Conservation (phyloP, 2,113 vertebrate genomes). For the Daphoenositta chrysoptera region DNA sequence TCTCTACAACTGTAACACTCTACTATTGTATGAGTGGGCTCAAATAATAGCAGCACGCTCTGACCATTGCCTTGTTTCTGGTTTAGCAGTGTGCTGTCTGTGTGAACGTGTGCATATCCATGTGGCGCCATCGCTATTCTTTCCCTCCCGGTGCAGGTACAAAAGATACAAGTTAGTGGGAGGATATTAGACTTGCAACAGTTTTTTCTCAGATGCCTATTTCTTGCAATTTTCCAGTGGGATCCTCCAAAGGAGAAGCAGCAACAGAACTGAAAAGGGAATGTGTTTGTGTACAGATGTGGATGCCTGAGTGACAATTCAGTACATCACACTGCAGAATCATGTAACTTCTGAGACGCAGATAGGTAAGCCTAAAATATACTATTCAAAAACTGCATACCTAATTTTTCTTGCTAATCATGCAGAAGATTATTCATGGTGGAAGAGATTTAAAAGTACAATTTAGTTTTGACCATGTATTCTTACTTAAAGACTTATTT, state of each 20-base stretch:
- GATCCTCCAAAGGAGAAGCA: background rate
- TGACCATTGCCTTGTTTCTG: background rate
- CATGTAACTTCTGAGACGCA: background rate
- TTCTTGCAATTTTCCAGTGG: background rate
- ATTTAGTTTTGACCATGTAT: background rate
- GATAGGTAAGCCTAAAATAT: background rate
- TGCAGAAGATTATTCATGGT: background rate
- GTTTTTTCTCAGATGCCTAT: background rate
- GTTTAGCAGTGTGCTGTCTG: background rate
- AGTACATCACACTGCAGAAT: background rate
- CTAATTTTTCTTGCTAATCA: background rate
- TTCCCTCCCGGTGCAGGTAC: background rate
- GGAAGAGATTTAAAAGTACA: background rate
- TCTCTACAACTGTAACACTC: background rate
- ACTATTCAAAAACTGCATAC: background rate
- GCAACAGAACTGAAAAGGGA: background rate
- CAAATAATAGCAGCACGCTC: background rate
- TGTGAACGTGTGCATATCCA: background rate
- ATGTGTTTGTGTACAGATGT: background rate
- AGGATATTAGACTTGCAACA: background rate
- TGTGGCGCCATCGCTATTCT: background rate
- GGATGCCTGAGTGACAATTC: background rate
- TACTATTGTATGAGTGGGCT: background rate
- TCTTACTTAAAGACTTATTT: background rate
- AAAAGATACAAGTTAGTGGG: background rate